Evolutionary conservation across 2,888 invertebrate genomes (phyloP), one percentile per base, ranked within the genome.

Genomic region (Geophilus truncorum): DNA sequence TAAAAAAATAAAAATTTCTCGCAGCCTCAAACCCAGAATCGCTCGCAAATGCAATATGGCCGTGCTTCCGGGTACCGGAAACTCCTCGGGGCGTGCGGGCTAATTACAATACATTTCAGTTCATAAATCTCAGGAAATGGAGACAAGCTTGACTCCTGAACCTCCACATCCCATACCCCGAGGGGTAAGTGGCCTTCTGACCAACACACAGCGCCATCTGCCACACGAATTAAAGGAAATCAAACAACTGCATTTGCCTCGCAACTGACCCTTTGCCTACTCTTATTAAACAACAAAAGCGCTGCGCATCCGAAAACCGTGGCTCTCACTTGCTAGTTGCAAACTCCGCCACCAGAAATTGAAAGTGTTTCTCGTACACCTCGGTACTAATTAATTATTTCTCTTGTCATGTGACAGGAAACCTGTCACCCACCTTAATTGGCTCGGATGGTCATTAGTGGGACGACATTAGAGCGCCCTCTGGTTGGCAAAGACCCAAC

Each of bases 61-160:
- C 70, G 51, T 70, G 15, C 25, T 25, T 70, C 70, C 70, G 23
- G 70, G 12, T 70, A 70, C 70, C 25, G 70, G 70, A 70, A 25
- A 25, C 70, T 70, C 70, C 70, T 70, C 12, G n/a, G 25, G 70
- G 70, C 70, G 70, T 28, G n/a, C 28, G 70, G 70, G 28, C 70
- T 70, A 70, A 70, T 70, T 70, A 70, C 70, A 70, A 70, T 70
- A 70, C 70, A 70, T 70, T 70, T 70, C 25, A 70, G 70, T 70
- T 25, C 25, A 70, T 70, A 70, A 70, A 70, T 70, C 70, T 70
- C 70, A 70, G 70, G 70, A 70, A 70, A 70, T 70, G 70, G 70
- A 70, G 70, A 70, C 70, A 70, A 70, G 70, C 57, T 70, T 70
- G 70, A 70, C 70, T 70, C 70, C 70, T 70, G 70, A 70, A 70